Evolutionary conservation across 2,888 invertebrate species (phyloP), one percentile per base, ranked within the genome.

Genomic region (Schizaphis graminum): DNA sequence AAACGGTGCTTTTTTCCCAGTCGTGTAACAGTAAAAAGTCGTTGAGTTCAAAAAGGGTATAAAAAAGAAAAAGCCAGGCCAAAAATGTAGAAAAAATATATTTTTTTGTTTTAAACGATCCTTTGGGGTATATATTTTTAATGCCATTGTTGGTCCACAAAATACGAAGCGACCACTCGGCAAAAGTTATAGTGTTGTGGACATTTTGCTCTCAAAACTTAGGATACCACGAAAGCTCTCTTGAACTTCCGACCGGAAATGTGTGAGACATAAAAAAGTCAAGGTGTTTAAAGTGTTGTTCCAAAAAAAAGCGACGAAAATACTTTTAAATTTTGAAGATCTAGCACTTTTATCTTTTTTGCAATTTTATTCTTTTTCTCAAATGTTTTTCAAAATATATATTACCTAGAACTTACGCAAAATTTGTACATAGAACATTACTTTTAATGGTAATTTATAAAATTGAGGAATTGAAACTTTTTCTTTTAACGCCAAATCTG

Each of bases 261-360:
- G 49, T 53, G 90, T 53, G 85, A 86, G 90, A 91, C 57, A 85
- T 93, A 94, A 94, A 94, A 94, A 94, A 94, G 89, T 91, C 90
- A 90, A 90, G 94, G 86, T 57, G 94, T 90, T 94, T 94, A 94
- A 94, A 94, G 94, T 94, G 94, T 57, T 91, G 94, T 94, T 94
- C 35, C 10, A 88, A 88, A 92, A 86, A 92, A 57, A 88, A 92
- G 53, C 53, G 41, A 5, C 26, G 44, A 77, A 61, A 53, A 92
- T 49, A 88, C 88, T 92, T 88, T 92, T 92, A 92, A 92, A 92
- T 92, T 92, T 92, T 77, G 92, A 53, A 92, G 77, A 88, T 53
- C 41, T 49, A 49, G 92, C 88, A 88, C 92, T 92, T 92, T 88
- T 49, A 92, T 92, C 92, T 61, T 61, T 44, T 44, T 53, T 21